These are phyloP conservation scores for Saxidomus purpurata DNA, from an alignment of 1,140 invertebrate genomes.

Conservation along the genomic window DNA sequence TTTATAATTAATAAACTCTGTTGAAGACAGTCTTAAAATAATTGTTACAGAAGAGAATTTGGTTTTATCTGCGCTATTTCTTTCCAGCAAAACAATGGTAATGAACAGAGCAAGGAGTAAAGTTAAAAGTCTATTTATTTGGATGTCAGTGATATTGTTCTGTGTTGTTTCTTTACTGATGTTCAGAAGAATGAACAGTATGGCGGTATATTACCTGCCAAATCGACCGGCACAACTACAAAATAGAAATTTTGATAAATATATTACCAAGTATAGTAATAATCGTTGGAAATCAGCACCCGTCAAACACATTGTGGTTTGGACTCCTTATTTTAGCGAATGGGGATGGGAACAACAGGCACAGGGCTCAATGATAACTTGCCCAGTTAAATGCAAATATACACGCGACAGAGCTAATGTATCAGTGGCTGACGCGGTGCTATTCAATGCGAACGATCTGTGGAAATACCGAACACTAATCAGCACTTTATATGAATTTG, in stretches of 20 bases:
- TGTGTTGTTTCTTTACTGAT: neutral
- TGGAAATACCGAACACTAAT: slow-evolving; percentile 49
- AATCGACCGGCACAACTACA: slow-evolving; percentile 13
- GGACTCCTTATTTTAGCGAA: slow-evolving; percentile 45
- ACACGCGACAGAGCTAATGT: slow-evolving; percentile 32
- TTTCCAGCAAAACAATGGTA: no score
- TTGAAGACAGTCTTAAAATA: no score
- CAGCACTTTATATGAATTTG: slow-evolving; percentile 18
- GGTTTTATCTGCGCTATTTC: no score
- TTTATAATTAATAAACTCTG: no score
- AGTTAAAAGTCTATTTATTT: neutral
- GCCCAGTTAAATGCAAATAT: slow-evolving; percentile 31
- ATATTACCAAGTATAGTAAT: slow-evolving; percentile 28
- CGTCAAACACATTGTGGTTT: slow-evolving; percentile 38
- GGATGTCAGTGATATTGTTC: neutral
- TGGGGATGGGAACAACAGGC: slow-evolving; percentile 38
- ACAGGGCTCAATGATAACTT: neutral
- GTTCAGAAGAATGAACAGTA: neutral
- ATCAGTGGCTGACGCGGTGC: slow-evolving; percentile 20
- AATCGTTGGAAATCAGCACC: slow-evolving; percentile 5
- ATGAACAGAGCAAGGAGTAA: neutral
- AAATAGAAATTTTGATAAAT: slow-evolving; percentile 45
- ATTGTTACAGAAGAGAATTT: no score
- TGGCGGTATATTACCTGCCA: neutral
- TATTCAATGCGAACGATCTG: slow-evolving; percentile 57